These are phyloP conservation scores for Ctena decussata DNA, from an alignment of 2,888 invertebrate genomes.

Conservation along the genomic window DNA sequence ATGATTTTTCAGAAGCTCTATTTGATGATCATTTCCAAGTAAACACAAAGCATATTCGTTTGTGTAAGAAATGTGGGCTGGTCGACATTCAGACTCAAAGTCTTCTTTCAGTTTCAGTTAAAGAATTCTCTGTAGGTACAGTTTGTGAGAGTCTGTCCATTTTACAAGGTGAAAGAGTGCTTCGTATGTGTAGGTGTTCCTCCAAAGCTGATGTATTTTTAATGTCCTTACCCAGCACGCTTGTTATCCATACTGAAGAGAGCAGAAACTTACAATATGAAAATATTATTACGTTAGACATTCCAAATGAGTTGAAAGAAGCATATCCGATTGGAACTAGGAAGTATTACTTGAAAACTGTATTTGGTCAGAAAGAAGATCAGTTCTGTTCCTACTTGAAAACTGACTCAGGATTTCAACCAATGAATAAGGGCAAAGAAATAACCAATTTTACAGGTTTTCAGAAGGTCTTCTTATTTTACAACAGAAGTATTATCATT, in stretches of 20 bases:
- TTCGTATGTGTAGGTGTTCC: neutral
- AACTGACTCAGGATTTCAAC: neutral
- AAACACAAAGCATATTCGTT: neutral
- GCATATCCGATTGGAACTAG: neutral
- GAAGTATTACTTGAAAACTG: neutral
- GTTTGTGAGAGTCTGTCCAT: neutral
- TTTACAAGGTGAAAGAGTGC: neutral
- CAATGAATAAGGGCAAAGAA: neutral
- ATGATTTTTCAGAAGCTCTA: neutral
- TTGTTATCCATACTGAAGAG: neutral
- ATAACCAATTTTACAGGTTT: neutral
- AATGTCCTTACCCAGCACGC: neutral
- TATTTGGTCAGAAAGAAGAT: neutral
- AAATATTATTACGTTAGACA: neutral
- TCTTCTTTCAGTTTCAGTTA: neutral
- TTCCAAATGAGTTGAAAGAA: neutral
- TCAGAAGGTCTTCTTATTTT: neutral
- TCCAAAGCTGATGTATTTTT: neutral
- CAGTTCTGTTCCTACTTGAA: neutral
- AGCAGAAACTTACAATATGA: neutral
- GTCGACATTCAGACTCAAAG: neutral
- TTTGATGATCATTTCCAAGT: neutral
- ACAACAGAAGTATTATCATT: neutral
- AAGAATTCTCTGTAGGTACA: neutral
- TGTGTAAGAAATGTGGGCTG: constrained; percentile 1